phyloP scores from a whole-genome alignment of 2,797 vertebrate genomes.

The Sternarchorhynchus goeldii region DNA sequence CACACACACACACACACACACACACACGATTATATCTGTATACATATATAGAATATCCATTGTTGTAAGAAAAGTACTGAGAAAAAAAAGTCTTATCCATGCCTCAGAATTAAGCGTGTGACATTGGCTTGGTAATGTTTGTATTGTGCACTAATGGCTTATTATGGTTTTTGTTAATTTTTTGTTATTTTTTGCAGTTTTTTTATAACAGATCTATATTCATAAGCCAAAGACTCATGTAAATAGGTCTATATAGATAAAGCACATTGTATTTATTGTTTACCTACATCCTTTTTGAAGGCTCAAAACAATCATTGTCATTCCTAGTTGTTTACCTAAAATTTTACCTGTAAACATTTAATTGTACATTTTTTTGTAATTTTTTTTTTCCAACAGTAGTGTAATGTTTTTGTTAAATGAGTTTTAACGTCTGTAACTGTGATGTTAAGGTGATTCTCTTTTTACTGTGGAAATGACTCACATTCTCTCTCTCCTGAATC shows the following conservation, averaged over 20 bases:
- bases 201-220: slow-evolving; percentile 86
- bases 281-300: slow-evolving; percentile 89
- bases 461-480: slow-evolving; percentile 84
- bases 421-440: slow-evolving; percentile 75
- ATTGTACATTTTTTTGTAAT: slow-evolving; percentile 84
- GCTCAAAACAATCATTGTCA: slow-evolving; percentile 88
- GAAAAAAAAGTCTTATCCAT: slow-evolving; percentile 65
- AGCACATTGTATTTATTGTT: slow-evolving; percentile 99
- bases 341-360: slow-evolving; percentile 84
- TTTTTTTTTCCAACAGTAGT: slow-evolving; percentile 79
- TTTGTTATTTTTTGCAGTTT: slow-evolving; percentile 74
- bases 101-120: slow-evolving; percentile 75
- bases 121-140: slow-evolving; percentile 79
- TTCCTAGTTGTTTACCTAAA: slow-evolving; percentile 81
- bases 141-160: slow-evolving; percentile 89
- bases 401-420: slow-evolving; percentile 65
- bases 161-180: slow-evolving; percentile 74
- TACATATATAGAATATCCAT: slow-evolving; percentile 46
- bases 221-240: slow-evolving; percentile 99
- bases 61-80: slow-evolving; percentile 30
- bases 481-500: slow-evolving; percentile 74
- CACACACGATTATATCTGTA: slow-evolving; percentile 10
- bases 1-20: no score
- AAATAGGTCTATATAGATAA: slow-evolving; percentile 99
- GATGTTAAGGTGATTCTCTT: slow-evolving; percentile 84